Evolutionary conservation across 23 tunicate species (phyloP).

Genomic region (Aplidium turbinatum): DNA sequence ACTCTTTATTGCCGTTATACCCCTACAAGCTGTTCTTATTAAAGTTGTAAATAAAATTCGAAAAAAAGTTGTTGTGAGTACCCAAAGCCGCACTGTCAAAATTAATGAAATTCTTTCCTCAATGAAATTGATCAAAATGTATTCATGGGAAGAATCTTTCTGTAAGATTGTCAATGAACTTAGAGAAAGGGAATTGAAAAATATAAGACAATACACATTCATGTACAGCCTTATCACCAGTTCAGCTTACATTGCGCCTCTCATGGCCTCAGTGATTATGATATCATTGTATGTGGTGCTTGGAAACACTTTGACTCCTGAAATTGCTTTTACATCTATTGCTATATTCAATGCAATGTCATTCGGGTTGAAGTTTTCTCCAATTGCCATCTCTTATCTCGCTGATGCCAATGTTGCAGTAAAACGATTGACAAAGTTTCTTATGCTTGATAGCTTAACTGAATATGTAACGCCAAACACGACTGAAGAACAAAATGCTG

Average conservation of each 20-base stretch:
- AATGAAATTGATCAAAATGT: constrained; percentile 89
- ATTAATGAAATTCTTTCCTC: constrained; percentile 77
- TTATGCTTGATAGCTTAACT: constrained; percentile 18
- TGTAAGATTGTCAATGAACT: constrained; percentile 21
- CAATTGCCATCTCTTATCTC: constrained; percentile 45
- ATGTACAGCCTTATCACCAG: constrained; percentile 56
- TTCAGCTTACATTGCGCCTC: constrained; percentile 62
- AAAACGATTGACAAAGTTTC: constrained; percentile 45
- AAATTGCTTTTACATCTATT: constrained; percentile 66
- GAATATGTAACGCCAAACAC: constrained; percentile 36
- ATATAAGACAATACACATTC: constrained; percentile 25
- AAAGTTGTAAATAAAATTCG: constrained; percentile 53
- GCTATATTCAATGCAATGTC: constrained; percentile 75
- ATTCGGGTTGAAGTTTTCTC: constrained; percentile 57
- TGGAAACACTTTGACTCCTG: constrained; percentile 44
- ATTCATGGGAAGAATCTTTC: constrained; percentile 81
- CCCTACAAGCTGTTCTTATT: constrained; percentile 37
- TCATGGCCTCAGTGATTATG: constrained; percentile 57
- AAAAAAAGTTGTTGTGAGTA: constrained; percentile 35
- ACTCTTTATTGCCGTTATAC: constrained; percentile 39
- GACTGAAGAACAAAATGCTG: constrained; percentile 25
- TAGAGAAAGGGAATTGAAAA: constrained; percentile 51
- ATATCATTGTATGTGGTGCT: constrained; percentile 32
- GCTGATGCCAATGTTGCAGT: constrained; percentile 66
- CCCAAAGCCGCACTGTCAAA: constrained; percentile 51